Base-by-base conservation (phyloP, 1,140 invertebrate species). In the Uloborus diversus region DNA sequence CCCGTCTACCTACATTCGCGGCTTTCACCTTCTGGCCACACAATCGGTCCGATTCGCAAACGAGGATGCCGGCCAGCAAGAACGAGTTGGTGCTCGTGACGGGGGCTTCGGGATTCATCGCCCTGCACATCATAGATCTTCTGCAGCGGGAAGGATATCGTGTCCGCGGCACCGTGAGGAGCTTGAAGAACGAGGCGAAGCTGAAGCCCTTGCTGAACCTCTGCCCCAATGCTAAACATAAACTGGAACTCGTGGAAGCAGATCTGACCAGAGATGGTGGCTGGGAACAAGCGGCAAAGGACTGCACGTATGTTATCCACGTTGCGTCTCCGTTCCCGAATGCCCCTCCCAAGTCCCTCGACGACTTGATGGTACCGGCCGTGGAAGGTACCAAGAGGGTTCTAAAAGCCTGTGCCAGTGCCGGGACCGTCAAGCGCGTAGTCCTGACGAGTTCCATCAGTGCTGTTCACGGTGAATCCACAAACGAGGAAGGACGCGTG, bases 291-390 rank as follows among this genome's bases (percentile, higher is more conserved):
- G 90, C 89, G 14, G 87, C 90, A 1, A 85, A 87, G 68, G 89
- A 87, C 28, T 88, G 87, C 78, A 82, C 83, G 28, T 90, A 87
- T 81, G 87, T 90, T 9, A 86, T 91, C 14, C 90, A 91, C 82
- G 88, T 89, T 7, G 90, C 90, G 3, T 90, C 88, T 59, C 90
- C 90, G 0, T 90, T 90, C 82, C 90, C 90, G 3, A 84, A 84
- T 33, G 82, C 85, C 11, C 78, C 80, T 20, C 68, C 82, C 4
- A 82, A 82, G 2, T 64, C 81, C 4, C 84, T 88, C 1, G 89
- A 90, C 71, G 86, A 87, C 32, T 57, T 90, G 0, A 85, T 91
- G 64, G 84, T 85, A 33, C 89, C 89, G 4, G 90, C 90, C n/a
- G 87, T 90, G 4, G 87, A 90, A 62, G 90, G 90, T 2, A 91